Evolutionary conservation across 2,797 vertebrate species (phyloP).

Genomic region (Poeciliopsis paucimaculata): DNA sequence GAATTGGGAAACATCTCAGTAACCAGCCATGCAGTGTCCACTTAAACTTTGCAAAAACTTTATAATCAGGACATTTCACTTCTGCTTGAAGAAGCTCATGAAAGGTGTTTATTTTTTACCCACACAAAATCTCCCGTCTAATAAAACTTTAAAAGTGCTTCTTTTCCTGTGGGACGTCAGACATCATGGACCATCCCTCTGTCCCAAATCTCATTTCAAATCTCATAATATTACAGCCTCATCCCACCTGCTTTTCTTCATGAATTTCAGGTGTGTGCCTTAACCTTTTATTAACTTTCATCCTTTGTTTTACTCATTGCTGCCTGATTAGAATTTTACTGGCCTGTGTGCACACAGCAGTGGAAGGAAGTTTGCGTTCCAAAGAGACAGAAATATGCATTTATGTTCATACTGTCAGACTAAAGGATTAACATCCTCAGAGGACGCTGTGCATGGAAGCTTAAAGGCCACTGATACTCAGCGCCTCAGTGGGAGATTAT

Average conservation of each 20-base stretch:
- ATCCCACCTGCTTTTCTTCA: not conserved
- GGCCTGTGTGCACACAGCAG: not conserved
- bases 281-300: conserved; percentile 10
- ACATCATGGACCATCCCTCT: conserved; percentile 8
- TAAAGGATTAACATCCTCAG: not conserved
- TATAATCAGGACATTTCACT: not conserved
- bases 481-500: not conserved
- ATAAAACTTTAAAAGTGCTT: conserved; percentile 14
- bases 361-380: not conserved
- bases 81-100: not conserved
- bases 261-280: conserved; percentile 6
- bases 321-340: conserved; percentile 3
- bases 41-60: not conserved
- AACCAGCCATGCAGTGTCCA: not conserved
- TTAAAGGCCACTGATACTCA: conserved; percentile 6
- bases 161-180: conserved; percentile 4
- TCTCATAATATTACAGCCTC: conserved; percentile 16
- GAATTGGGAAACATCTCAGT: not conserved
- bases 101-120: conserved; percentile 8
- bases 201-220: conserved; percentile 22
- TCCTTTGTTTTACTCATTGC: not conserved
- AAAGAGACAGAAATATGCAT: not conserved
- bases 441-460: not conserved
- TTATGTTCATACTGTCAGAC: not conserved
- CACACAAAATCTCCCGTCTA: conserved; percentile 8